Conservation (phyloP, 2,797 vertebrate genomes). For the Crocodylus rhombifer region DNA sequence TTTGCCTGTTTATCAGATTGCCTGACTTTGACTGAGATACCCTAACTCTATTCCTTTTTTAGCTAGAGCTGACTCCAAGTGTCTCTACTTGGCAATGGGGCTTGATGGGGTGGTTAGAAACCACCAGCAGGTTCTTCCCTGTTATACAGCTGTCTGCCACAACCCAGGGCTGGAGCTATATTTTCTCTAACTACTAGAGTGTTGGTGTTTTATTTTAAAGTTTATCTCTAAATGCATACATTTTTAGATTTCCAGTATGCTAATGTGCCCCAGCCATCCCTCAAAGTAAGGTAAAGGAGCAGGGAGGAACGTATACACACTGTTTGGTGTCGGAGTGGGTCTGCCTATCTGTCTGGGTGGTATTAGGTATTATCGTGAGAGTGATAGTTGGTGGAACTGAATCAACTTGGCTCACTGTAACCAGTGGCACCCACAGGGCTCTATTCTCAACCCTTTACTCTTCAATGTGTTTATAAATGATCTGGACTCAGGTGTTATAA, state of each 20-base stretch:
- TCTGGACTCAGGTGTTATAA: too few relatives aligned
- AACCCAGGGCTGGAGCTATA: not conserved
- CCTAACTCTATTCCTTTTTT: not conserved
- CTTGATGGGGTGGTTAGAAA: not conserved
- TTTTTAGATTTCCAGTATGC: fast-evolving
- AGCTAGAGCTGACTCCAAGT: not conserved
- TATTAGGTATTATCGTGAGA: not conserved
- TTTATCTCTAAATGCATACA: not conserved
- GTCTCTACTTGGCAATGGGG: fast-evolving
- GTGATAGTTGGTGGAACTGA: too few relatives aligned
- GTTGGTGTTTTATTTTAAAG: not conserved
- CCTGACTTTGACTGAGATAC: not conserved
- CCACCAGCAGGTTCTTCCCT: not conserved
- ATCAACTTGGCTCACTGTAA: fast-evolving
- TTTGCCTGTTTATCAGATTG: not conserved
- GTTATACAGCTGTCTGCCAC: not conserved
- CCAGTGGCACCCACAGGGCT: not conserved
- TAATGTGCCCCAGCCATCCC: not conserved
- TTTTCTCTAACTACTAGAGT: fast-evolving
- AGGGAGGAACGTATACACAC: not conserved
- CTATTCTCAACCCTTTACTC: too few relatives aligned
- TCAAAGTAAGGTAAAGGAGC: not conserved
- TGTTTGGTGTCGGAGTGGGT: not conserved
- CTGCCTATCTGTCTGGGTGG: not conserved
- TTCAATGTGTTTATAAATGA: too few relatives aligned